These are phyloP conservation scores for Rhea pennata DNA, from an alignment of 2,113 vertebrate species.

Conservation along the genomic window DNA sequence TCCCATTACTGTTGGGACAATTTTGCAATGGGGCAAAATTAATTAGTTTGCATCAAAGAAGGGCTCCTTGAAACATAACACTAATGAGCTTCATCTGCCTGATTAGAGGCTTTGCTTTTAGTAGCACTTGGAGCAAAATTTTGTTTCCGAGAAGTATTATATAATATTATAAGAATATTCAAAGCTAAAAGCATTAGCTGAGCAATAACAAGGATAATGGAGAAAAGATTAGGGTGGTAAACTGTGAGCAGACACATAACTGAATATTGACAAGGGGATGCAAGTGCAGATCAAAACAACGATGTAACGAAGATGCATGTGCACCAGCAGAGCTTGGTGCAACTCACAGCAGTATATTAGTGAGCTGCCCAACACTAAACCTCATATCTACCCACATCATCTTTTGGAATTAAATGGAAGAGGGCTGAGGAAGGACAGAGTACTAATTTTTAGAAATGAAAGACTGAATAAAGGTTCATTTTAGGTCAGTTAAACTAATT, in stretches of 20 bases:
- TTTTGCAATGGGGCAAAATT: conserved; percentile 39
- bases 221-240: neutral
- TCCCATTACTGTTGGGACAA: conserved; percentile 41
- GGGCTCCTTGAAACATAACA: neutral
- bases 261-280: neutral
- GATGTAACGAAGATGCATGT: neutral
- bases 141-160: neutral
- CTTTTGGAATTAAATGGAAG: neutral
- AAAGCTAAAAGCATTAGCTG: conserved; percentile 16
- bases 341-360: neutral
- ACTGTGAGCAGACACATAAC: neutral
- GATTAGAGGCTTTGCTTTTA: conserved; percentile 52
- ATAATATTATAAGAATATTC: conserved; percentile 3
- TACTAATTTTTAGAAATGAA: neutral
- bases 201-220: neutral
- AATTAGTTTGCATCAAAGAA: conserved; percentile 70
- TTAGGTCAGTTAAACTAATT: neutral
- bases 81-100: conserved; percentile 59
- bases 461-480: fast-evolving
- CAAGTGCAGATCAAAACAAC: neutral
- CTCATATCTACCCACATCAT: neutral
- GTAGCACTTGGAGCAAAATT: conserved; percentile 9
- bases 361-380: neutral
- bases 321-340: neutral
- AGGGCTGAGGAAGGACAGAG: neutral